Conservation (phyloP, 2,797 vertebrate genomes). For the Scarus forsteni region DNA sequence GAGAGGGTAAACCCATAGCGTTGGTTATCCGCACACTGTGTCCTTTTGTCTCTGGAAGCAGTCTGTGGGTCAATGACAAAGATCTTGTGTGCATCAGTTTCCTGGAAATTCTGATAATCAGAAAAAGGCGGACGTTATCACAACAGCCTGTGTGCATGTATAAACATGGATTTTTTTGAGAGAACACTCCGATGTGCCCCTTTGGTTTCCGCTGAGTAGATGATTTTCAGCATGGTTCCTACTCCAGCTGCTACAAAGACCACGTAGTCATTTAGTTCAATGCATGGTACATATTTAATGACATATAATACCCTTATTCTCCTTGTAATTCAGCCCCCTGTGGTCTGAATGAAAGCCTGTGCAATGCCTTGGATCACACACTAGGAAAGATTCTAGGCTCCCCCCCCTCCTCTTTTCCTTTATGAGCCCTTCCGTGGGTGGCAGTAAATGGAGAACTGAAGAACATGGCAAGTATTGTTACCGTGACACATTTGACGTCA, state of each 20-base stretch:
- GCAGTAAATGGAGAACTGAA: no score
- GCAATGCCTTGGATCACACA: no score
- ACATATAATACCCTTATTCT: no score
- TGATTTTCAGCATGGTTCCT: neutral
- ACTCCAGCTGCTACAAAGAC: neutral
- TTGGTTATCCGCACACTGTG: conserved; percentile 58
- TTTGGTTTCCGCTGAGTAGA: neutral
- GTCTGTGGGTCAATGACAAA: conserved; percentile 55
- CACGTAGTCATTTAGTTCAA: no score
- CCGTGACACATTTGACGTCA: no score
- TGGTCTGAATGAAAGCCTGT: no score
- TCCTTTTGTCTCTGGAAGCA: conserved; percentile 54
- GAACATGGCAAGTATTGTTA: no score
- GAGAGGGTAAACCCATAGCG: neutral
- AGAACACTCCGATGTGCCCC: neutral
- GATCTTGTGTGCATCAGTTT: conserved; percentile 48
- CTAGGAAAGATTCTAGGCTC: no score
- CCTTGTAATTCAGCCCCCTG: no score
- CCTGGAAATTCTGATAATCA: conserved; percentile 28
- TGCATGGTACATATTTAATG: no score
- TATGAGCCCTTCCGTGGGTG: no score
- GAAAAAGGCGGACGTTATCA: neutral
- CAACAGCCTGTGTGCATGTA: conserved; percentile 1
- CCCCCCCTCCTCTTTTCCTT: no score
- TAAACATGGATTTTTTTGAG: conserved; percentile 21